A percentile compares a stretch with the other conserved stretches of the same genome.
phyloP scores from a whole-genome alignment of 2,888 invertebrate species.

The Didymodactylos carnosus region DNA sequence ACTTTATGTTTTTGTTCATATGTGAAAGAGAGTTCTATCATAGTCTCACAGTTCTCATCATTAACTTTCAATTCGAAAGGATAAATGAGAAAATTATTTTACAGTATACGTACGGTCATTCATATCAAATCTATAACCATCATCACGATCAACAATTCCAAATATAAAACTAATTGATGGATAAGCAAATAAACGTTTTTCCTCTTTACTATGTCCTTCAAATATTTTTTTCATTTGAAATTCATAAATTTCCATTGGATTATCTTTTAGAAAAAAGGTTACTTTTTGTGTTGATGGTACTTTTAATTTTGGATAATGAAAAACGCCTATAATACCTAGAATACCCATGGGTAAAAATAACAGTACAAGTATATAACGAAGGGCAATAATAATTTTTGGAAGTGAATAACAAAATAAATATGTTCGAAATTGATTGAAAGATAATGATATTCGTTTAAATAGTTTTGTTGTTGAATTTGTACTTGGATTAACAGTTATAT shows the following conservation, averaged over 20 bases:
- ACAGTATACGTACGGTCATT: too few relatives aligned
- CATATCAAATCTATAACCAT: conserved; percentile 3
- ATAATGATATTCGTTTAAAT: neutral
- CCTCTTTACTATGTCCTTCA: neutral
- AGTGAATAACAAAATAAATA: conserved; percentile 19
- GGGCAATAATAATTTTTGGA: neutral
- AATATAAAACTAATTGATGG: conserved; percentile 11
- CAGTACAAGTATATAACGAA: neutral
- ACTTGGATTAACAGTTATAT: neutral
- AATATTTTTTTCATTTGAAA: conserved; percentile 4
- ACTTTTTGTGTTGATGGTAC: conserved; percentile 65
- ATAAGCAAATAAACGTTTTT: conserved; percentile 9
- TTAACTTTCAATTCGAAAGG: too few relatives aligned
- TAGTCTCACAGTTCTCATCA: too few relatives aligned
- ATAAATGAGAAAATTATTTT: too few relatives aligned
- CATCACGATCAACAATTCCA: conserved; percentile 7
- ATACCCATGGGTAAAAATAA: conserved; percentile 5
- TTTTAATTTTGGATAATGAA: conserved; percentile 60
- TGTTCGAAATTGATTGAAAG: neutral
- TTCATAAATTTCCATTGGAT: conserved; percentile 12
- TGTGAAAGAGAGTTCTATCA: too few relatives aligned
- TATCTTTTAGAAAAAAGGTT: conserved; percentile 51
- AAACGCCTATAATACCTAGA: conserved; percentile 46
- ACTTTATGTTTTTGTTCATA: too few relatives aligned
- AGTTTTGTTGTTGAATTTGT: neutral